Evolutionary conservation across 2,113 vertebrate species (phyloP), one percentile per base, ranked within the genome.

Genomic region (Turnix velox): DNA sequence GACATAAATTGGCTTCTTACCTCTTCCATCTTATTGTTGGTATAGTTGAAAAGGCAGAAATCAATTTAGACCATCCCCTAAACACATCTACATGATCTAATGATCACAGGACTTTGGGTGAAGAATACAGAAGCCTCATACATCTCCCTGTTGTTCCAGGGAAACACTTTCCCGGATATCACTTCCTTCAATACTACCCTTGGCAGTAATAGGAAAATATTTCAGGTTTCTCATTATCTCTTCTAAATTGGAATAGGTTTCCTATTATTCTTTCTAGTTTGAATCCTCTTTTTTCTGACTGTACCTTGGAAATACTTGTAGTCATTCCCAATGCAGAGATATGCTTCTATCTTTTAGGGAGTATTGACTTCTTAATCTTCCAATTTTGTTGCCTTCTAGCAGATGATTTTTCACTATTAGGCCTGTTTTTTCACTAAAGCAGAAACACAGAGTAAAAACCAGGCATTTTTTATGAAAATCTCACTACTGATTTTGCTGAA

Each of bases 361-460:
- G 39, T 63, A 87, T 68, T 93, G 77, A 92, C 86, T 86, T 88
- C 88, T 75, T 55, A 91, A 84, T 87, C 61, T 77, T 86, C 68
- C 88, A 66, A 91, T 91, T 95, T 88, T 88, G 52, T 79, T 92
- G 81, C 80, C 73, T 91, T 78, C 4, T 5, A 54, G 80, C 42
- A 77, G 59, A 80, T 65, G 0, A 39, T 66, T 81, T 92, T 92
- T 93, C 72, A 67, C 72, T 31, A 63, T 77, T 88, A 90, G 37
- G 42, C 49, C 12, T n/a, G 24, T 65, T 81, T 87, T 48, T 74
- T 57, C 51, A 55, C 18, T 58, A 39, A 74, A 84, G 45, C 18
- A 82, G 76, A 92, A 90, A 51, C 40, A 37, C 43, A 80, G 9
- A 65, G 16, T 7, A 59, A 37, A 61, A 73, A 65, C 28, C 5